Base-by-base conservation (phyloP, 2,113 vertebrate genomes). In the Phyllostomus discolor region DNA sequence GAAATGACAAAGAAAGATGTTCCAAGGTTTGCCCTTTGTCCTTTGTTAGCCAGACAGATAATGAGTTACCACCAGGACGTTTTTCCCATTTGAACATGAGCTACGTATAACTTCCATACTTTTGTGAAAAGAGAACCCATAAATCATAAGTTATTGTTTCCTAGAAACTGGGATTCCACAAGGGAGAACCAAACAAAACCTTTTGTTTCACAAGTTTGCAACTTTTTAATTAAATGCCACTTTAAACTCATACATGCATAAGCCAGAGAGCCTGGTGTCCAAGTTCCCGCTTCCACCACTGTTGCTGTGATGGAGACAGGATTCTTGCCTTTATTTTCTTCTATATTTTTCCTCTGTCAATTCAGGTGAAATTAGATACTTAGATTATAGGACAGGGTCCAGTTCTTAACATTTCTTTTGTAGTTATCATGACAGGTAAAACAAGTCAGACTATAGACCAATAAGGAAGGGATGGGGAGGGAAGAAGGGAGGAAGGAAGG, bases 1-100 rank as follows among this genome's bases (percentile, higher is more conserved):
- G 75, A 98, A 97, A 96, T 78, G 96, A 62, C 73, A 97, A 86
- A 94, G 95, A 97, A 96, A 50, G 94, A 97, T 93, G 89, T 96
- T 96, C 57, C 85, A 95, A 80, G 95, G 94, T 87, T 90, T 88
- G 95, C 97, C 96, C 83, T 97, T 96, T 98, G 96, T 97, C 98
- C 95, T 97, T 97, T 92, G 86, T 98, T 98, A 97, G 91, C 72
- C 66, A 91, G 95, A 90, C 79, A 97, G 97, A 98, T 98, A 98
- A 98, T 97, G 96, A 98, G 90, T 88, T 98, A 97, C 96, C 92
- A 98, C 90, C 90, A 90, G 94, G 88, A 66, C 73, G 82, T 88
- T 94, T 79, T 86, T 43, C 78, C 97, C 76, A 72, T 87, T 95
- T 95, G 48, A 87, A 43, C 86, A 73, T 48, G 59, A 96, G 96